These are phyloP conservation scores for Bellardia bayeri DNA, from an alignment of 2,888 invertebrate species.

Conservation along the genomic window DNA sequence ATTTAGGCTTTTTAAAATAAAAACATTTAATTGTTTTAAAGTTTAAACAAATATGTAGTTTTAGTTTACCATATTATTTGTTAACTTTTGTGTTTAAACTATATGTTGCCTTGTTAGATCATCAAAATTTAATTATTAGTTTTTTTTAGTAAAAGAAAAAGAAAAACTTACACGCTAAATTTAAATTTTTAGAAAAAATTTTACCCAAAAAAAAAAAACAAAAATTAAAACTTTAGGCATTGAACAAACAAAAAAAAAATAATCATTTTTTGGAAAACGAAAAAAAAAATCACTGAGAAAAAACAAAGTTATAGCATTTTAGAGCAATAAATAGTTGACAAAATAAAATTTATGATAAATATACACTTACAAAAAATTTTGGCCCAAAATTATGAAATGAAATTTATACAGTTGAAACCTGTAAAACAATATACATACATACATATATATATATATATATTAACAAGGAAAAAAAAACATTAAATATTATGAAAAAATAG, in stretches of 20 bases:
- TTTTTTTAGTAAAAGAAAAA: constrained; percentile 68
- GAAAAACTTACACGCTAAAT: constrained; percentile 77
- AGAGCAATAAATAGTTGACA: constrained; percentile 74
- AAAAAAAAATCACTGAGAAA: constrained; percentile 32
- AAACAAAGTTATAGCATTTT: constrained; percentile 73
- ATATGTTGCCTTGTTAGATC: constrained; percentile 76
- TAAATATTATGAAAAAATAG: constrained; percentile 64
- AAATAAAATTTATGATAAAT: constrained; percentile 68
- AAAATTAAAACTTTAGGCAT: constrained; percentile 71
- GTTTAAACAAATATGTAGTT: constrained; percentile 42
- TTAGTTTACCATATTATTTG: constrained; percentile 55
- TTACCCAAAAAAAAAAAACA: constrained; percentile 76
- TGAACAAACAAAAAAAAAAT: constrained; percentile 53
- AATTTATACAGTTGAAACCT: constrained; percentile 70
- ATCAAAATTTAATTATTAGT: constrained; percentile 73
- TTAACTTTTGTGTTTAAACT: constrained; percentile 71
- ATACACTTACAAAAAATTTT: constrained; percentile 73
- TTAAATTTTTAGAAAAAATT: constrained; percentile 83
- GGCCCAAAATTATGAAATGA: constrained; percentile 71
- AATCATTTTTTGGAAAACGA: constrained; percentile 64
- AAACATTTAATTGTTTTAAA: constrained; percentile 37
- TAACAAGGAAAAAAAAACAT: constrained; percentile 59
- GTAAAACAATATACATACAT: constrained; percentile 62
- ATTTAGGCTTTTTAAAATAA: constrained; percentile 47
- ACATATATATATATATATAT: constrained; percentile 39